Evolutionary conservation across 2,888 invertebrate genomes (phyloP).

Genomic region (Sturmia bella): DNA sequence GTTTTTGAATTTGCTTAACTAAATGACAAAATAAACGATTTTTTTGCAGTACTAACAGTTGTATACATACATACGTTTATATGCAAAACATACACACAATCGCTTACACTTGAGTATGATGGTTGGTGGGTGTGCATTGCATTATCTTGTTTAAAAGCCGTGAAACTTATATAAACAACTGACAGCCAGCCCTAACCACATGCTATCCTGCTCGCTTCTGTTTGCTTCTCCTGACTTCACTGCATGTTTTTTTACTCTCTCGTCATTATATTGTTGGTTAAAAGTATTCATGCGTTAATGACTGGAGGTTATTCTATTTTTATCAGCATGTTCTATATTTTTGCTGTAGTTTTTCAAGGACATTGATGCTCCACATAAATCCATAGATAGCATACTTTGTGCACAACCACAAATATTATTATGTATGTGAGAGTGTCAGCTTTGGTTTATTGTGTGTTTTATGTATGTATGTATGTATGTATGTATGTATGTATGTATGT

Average conservation of each 20-base stretch:
- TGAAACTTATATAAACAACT: constrained; percentile 45
- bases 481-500: neutral
- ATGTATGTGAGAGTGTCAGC: neutral
- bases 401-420: neutral
- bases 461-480: neutral
- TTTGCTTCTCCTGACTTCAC: constrained; percentile 39
- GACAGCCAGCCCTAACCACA: constrained; percentile 2
- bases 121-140: neutral
- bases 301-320: constrained; percentile 62
- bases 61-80: neutral
- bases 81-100: neutral
- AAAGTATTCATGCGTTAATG: constrained; percentile 54
- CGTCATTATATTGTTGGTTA: constrained; percentile 1
- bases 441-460: neutral
- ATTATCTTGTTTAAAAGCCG: constrained; percentile 44
- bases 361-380: constrained; percentile 28
- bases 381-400: neutral
- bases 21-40: neutral
- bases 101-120: neutral
- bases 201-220: constrained; percentile 13
- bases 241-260: neutral
- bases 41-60: neutral
- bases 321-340: constrained; percentile 42
- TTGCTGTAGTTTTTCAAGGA: constrained; percentile 53
- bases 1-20: no score